phyloP scores from a whole-genome alignment of 1,140 invertebrate genomes.

The Drosophila funebris region DNA sequence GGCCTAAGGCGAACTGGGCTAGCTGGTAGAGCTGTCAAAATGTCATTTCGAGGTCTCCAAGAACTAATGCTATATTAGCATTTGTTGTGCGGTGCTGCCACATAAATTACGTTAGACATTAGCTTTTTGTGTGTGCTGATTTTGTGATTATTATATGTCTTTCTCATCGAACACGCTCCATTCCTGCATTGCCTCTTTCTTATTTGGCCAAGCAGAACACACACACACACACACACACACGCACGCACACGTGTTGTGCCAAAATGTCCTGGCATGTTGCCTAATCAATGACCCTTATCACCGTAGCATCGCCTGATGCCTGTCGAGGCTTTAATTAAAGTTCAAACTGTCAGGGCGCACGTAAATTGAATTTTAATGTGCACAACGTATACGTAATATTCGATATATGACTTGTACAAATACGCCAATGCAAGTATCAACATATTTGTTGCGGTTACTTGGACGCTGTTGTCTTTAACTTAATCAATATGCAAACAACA shows the following conservation, averaged over 20 bases:
- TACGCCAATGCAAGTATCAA: background rate
- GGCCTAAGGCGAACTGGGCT: background rate
- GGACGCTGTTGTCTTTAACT: slow-evolving; percentile 46
- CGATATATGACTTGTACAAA: background rate
- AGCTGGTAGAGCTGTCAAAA: slow-evolving; percentile 29
- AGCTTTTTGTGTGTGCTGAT: slow-evolving; percentile 29
- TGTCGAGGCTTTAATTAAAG: slow-evolving; percentile 65
- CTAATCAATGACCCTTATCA: slow-evolving; percentile 76
- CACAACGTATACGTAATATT: slow-evolving; percentile 56
- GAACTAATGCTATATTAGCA: slow-evolving; percentile 33
- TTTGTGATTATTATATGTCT: slow-evolving; percentile 56
- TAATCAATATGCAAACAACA: slow-evolving; percentile 66
- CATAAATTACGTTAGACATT: slow-evolving; percentile 51
- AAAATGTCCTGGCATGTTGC: slow-evolving; percentile 40
- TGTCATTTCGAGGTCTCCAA: slow-evolving; percentile 19
- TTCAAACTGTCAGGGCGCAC: slow-evolving; percentile 67
- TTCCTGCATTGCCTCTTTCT: background rate
- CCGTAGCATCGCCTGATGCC: slow-evolving; percentile 3
- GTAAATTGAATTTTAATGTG: slow-evolving; percentile 77
- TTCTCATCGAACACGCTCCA: background rate
- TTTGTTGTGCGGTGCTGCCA: slow-evolving; percentile 1
- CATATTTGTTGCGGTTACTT: background rate
- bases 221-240: too few relatives aligned
- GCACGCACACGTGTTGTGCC: too few relatives aligned
- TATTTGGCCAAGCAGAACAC: slow-evolving; percentile 25